These are phyloP conservation scores for Cerastis leucographa DNA, from an alignment of 2,888 invertebrate genomes.

Conservation along the genomic window DNA sequence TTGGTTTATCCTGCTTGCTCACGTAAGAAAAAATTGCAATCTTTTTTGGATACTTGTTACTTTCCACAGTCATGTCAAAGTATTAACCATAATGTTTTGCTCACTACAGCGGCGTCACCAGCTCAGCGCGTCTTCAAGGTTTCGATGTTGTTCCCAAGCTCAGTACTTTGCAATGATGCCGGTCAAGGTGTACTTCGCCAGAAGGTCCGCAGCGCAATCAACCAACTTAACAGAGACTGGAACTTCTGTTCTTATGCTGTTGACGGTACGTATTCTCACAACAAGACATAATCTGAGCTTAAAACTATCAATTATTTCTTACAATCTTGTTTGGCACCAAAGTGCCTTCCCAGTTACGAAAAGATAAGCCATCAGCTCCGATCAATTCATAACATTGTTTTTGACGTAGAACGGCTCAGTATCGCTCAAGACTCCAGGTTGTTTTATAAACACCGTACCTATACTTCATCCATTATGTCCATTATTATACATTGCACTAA, in stretches of 20 bases:
- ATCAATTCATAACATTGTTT: background rate
- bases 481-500: background rate
- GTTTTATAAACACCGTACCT: too few species aligned
- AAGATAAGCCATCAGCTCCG: background rate
- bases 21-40: constrained; percentile 89
- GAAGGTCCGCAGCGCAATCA: constrained; percentile 96
- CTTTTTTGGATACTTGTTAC: background rate
- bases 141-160: constrained; percentile 98
- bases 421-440: background rate
- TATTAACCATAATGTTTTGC: constrained; percentile 35
- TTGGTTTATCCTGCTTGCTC: constrained; percentile 98
- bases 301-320: background rate
- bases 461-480: too few species aligned
- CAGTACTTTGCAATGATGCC: constrained; percentile 98
- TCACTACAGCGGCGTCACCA: constrained; percentile 93
- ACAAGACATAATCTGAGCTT: background rate
- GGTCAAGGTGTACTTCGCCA: constrained; percentile 97
- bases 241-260: constrained; percentile 98
- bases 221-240: constrained; percentile 98
- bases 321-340: background rate
- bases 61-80: background rate
- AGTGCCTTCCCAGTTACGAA: too few species aligned
- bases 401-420: background rate
- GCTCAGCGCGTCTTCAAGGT: constrained; percentile 99
- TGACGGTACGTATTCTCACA: constrained; percentile 91